These are phyloP conservation scores for Lasioglossum villosulum DNA, from an alignment of 2,888 invertebrate species.

Conservation along the genomic window DNA sequence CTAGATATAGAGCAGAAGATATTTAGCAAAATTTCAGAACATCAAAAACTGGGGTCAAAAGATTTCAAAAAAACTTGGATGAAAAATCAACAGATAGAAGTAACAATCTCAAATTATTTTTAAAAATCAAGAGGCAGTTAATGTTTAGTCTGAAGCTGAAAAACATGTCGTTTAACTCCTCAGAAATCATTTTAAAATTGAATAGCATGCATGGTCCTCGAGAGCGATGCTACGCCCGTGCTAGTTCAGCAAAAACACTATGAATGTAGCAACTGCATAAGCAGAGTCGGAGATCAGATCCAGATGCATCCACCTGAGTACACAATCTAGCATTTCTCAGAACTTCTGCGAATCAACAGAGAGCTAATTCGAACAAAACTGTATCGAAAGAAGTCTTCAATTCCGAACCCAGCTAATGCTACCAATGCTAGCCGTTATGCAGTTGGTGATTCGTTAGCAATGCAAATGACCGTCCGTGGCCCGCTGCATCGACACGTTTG, in stretches of 20 bases:
- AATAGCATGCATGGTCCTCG: not conserved
- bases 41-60: too few relatives aligned
- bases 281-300: not conserved
- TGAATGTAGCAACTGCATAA: not conserved
- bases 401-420: not conserved
- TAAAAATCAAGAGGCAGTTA: too few relatives aligned
- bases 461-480: constrained; percentile 10
- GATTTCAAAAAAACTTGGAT: too few relatives aligned
- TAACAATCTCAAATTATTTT: too few relatives aligned
- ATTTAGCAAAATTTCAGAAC: too few relatives aligned
- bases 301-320: constrained; percentile 40
- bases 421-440: not conserved
- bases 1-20: too few relatives aligned
- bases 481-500: constrained; percentile 9
- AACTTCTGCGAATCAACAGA: constrained; percentile 1
- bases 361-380: not conserved
- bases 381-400: not conserved
- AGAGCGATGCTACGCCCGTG: not conserved
- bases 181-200: not conserved
- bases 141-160: too few relatives aligned
- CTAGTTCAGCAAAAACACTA: not conserved
- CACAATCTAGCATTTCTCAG: constrained; percentile 34
- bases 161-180: too few relatives aligned
- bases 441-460: constrained; percentile 8
- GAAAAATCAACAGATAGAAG: too few relatives aligned